Base-by-base conservation (phyloP, 1,140 invertebrate genomes). In the Brachionus koreanus region DNA sequence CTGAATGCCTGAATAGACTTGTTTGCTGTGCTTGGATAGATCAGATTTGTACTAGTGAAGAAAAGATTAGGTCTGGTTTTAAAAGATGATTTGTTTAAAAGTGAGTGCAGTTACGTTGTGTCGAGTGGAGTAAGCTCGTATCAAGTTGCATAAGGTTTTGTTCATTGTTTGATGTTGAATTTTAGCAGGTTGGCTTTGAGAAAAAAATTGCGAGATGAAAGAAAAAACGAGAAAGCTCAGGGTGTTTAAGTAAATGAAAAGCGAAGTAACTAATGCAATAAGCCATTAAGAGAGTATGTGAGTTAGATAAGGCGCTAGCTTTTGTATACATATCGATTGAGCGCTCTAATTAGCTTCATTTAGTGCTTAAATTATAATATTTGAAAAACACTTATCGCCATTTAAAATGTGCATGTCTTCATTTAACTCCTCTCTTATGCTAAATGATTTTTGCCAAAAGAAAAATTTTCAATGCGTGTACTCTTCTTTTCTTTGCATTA, bases 1-100 rank as follows among this genome's bases (percentile, higher is more conserved):
- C 88, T 99, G 97, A 86, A 99, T 93, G 12, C 96, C 97, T 9
- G 96, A 95, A 85, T 98, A 93, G 85, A 96, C 83, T 72, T 79
- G 83, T 25, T 46, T 82, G 2, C 29, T 16, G 25, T 74, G 16
- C 16, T 74, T 74, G 23, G 4, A 9, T 29, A 46, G 25, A 25
- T 42, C 37, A 10, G 69, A 46, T 16, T 74, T 74, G 42, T 74
- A 74, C 69, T 74, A 46, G 19, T 39, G 37, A 33, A 9, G 2
- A 39, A 39, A 69, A 16, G 19, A 7, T 39, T 46, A 46, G 13
- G 19, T 0, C 39, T 43, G 16, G 16, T 49, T 43, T n/a, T n/a
- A n/a, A n/a, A n/a, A n/a, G n/a, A n/a, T n/a, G n/a, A n/a, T n/a
- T n/a, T 10, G 23, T 74, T 5, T 49, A 74, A 67, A n/a, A 5